Evolutionary conservation across 1,140 invertebrate species (phyloP).

Genomic region (Hesperophylax magnus): DNA sequence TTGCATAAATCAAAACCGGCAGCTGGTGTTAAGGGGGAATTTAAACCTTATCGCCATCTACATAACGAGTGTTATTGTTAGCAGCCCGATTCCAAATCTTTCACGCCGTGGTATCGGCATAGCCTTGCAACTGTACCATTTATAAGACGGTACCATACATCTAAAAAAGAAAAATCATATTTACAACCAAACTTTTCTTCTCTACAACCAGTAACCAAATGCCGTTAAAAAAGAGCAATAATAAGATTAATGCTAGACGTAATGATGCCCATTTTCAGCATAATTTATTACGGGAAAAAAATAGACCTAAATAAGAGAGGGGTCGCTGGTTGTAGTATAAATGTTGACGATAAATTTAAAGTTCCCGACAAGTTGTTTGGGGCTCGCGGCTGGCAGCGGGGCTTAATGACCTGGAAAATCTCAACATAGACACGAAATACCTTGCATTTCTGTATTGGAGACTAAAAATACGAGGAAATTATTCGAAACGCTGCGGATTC

Average conservation of each 20-base stretch:
- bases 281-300: background rate
- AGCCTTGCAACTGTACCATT: too few species aligned
- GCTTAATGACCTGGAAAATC: slow-evolving; percentile 6
- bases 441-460: background rate
- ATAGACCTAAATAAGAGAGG: background rate
- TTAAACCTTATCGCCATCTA: too few species aligned
- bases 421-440: background rate
- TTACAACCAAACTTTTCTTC: background rate
- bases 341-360: slow-evolving; percentile 16
- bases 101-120: too few species aligned
- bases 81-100: too few species aligned
- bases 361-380: slow-evolving; percentile 17
- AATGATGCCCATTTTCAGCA: background rate
- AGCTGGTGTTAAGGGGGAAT: too few species aligned
- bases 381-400: background rate
- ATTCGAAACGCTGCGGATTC: too few species aligned
- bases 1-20: too few species aligned
- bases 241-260: background rate
- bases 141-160: too few species aligned
- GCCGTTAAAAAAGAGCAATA: background rate
- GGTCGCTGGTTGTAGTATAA: background rate
- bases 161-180: too few species aligned
- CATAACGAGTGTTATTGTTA: too few species aligned
- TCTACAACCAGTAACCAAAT: background rate
- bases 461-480: too few species aligned